A percentile compares a stretch with the other conserved stretches of the same genome.
phyloP scores from a whole-genome alignment of 2,113 vertebrate species.

The Onychorhynchus coronatus region DNA sequence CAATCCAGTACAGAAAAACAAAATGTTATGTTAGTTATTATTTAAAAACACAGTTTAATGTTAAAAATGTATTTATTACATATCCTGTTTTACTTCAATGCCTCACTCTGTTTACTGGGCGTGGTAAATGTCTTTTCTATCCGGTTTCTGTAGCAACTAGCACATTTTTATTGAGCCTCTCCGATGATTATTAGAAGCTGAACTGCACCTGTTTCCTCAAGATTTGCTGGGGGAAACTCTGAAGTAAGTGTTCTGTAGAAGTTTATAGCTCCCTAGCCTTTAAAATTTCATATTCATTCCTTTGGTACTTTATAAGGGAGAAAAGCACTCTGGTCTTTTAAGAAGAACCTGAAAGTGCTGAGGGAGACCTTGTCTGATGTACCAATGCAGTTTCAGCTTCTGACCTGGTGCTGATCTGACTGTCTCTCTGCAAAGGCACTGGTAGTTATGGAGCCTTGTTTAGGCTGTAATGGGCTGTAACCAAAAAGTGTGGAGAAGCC shows the following conservation, averaged over 20 bases:
- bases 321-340: neutral
- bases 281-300: neutral
- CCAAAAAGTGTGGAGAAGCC: neutral
- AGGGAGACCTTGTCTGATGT: neutral
- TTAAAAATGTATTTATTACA: neutral
- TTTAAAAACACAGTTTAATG: neutral
- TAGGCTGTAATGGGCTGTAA: neutral
- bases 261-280: neutral
- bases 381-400: neutral
- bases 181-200: neutral
- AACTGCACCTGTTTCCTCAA: neutral
- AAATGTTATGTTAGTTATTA: neutral
- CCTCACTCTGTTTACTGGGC: neutral
- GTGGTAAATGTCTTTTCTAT: neutral
- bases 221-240: neutral
- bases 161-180: neutral
- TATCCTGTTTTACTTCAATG: neutral
- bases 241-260: neutral
- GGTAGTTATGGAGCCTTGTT: neutral
- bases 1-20: neutral
- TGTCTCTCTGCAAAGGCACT: neutral
- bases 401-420: neutral
- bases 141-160: neutral
- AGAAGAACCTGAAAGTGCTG: neutral
- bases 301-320: neutral